Percentiles rank a stretch among this genome's conserved stretches.
These are phyloP conservation scores for Sphaerodactylus townsendi DNA, from an alignment of 2,113 vertebrate genomes.

Conservation along the genomic window DNA sequence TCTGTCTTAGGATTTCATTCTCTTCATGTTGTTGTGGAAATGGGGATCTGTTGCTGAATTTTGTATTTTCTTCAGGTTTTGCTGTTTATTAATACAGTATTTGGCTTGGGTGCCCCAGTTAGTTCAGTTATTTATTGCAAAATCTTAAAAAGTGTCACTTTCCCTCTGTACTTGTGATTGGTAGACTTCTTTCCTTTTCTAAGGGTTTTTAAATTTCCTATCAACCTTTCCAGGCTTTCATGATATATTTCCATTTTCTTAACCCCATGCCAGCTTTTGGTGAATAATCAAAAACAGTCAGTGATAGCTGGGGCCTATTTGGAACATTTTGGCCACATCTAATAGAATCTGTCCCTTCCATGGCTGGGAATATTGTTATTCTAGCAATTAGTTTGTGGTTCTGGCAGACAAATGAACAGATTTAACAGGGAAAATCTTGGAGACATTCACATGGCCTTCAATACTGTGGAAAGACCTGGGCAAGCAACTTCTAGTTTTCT, in stretches of 20 bases:
- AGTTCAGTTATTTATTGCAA: neutral
- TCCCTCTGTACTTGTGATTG: neutral
- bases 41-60: neutral
- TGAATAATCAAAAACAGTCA: neutral
- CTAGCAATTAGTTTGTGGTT: neutral
- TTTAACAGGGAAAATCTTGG: neutral
- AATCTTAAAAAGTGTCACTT: neutral
- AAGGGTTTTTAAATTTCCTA: neutral
- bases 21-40: too few relatives aligned
- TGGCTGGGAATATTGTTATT: neutral
- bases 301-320: neutral
- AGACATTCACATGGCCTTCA: neutral
- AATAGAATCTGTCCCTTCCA: neutral
- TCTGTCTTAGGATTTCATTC: neutral
- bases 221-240: neutral
- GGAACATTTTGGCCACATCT: neutral
- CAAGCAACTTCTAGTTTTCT: neutral
- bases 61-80: neutral
- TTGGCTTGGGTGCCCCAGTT: neutral
- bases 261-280: neutral
- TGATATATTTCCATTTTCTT: neutral
- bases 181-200: neutral
- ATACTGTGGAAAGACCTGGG: neutral
- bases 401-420: neutral
- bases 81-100: neutral